phyloP scores from a whole-genome alignment of 2,113 vertebrate genomes.

The Mus pahari region DNA sequence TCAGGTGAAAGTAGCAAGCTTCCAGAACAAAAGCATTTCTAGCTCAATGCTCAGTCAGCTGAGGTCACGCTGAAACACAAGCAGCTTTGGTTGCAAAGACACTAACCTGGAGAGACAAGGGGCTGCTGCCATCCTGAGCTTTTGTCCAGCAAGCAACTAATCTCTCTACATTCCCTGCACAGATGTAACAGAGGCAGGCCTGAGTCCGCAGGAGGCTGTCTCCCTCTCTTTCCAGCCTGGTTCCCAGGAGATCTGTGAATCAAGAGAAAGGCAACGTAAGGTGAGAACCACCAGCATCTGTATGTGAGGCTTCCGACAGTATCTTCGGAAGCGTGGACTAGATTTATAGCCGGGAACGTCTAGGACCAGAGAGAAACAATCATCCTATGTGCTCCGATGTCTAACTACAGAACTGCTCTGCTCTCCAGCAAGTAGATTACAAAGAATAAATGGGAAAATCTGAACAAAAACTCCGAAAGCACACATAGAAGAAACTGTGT shows the following conservation, averaged over 20 bases:
- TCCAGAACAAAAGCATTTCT: neutral
- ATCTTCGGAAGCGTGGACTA: slow-evolving; percentile 9
- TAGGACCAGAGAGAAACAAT: slow-evolving; percentile 11
- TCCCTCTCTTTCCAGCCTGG: slow-evolving; percentile 91
- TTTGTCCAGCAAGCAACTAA: slow-evolving; percentile 95
- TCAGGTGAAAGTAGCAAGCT: neutral
- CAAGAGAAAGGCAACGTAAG: slow-evolving; percentile 1
- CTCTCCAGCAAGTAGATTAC: neutral
- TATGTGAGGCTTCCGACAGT: neutral
- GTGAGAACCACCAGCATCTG: neutral
- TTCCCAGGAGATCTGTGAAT: slow-evolving; percentile 92
- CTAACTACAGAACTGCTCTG: neutral
- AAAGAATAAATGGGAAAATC: slow-evolving; percentile 49
- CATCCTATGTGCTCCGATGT: neutral
- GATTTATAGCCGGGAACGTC: neutral
- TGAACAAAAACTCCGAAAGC: slow-evolving; percentile 16
- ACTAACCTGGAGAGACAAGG: slow-evolving; percentile 95
- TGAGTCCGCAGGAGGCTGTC: slow-evolving; percentile 90
- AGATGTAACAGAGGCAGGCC: slow-evolving; percentile 97
- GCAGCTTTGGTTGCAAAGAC: neutral
- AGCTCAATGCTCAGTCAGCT: neutral
- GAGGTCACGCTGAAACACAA: neutral
- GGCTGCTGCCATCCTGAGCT: slow-evolving; percentile 90
- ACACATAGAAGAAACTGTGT: neutral
- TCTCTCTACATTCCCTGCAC: slow-evolving; percentile 96